Percentiles rank a stretch among this genome's conserved stretches.
These are phyloP conservation scores for Ctenosaura bakeri DNA, from an alignment of 2,797 vertebrate species.

Conservation along the genomic window DNA sequence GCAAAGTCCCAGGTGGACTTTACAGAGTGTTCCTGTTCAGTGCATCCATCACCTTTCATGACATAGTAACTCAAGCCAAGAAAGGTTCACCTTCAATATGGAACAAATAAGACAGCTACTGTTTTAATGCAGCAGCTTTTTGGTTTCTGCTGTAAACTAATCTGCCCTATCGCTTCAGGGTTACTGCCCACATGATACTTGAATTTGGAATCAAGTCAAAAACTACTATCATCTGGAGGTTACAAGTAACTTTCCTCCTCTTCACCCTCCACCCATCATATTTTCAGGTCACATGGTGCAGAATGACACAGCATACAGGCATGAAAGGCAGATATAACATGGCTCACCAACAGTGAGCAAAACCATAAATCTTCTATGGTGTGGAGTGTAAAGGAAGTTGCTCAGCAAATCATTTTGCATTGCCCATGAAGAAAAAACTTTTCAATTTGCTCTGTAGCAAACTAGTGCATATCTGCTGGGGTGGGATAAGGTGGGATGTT, in stretches of 20 bases:
- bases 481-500: background rate
- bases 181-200: slow-evolving; percentile 42
- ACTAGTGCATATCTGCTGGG: slow-evolving; percentile 58
- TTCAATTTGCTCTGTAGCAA: slow-evolving; percentile 47
- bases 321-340: slow-evolving; percentile 66
- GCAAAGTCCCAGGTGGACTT: background rate
- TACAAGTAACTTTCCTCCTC: slow-evolving; percentile 11
- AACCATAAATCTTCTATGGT: slow-evolving; percentile 51
- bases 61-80: slow-evolving; percentile 32
- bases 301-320: slow-evolving; percentile 69
- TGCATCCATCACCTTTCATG: background rate
- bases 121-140: slow-evolving; percentile 44
- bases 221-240: slow-evolving; percentile 14
- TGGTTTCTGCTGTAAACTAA: background rate
- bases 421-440: slow-evolving; percentile 50
- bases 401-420: slow-evolving; percentile 58
- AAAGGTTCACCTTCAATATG: slow-evolving; percentile 12
- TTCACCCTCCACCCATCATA: background rate
- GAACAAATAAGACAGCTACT: slow-evolving; percentile 19
- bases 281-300: slow-evolving; percentile 53
- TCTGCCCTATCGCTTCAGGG: slow-evolving; percentile 18
- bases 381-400: slow-evolving; percentile 34
- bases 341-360: slow-evolving; percentile 68
- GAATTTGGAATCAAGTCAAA: slow-evolving; percentile 47
- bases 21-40: slow-evolving; percentile 11